These are phyloP conservation scores for Gortyna flavago DNA, from an alignment of 2,888 invertebrate species.

Conservation along the genomic window DNA sequence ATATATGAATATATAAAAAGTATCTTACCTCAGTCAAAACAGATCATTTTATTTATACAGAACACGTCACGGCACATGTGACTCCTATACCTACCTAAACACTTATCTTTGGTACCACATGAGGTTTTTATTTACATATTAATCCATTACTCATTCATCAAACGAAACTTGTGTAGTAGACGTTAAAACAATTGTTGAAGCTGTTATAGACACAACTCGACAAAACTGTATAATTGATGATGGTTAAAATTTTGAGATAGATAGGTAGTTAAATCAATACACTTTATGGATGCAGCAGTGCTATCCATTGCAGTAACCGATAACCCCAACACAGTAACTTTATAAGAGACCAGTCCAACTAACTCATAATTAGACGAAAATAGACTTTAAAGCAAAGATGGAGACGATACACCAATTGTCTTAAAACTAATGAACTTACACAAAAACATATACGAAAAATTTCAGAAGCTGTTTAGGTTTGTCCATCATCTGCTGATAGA, in stretches of 20 bases:
- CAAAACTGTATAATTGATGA: neutral
- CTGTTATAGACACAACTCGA: neutral
- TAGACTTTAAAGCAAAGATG: neutral
- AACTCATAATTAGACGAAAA: neutral
- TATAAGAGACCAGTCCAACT: neutral
- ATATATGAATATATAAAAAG: neutral
- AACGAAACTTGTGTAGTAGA: neutral
- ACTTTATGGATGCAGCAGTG: neutral
- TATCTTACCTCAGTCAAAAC: neutral
- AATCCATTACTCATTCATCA: slow-evolving; percentile 25
- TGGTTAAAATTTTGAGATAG: no score
- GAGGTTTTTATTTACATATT: slow-evolving; percentile 29
- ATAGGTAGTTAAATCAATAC: neutral
- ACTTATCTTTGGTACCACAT: slow-evolving; percentile 28
- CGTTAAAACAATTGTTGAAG: neutral
- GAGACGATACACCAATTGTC: neutral
- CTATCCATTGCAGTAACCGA: neutral
- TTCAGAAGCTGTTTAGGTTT: slow-evolving; percentile 7
- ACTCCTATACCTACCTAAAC: slow-evolving; percentile 24
- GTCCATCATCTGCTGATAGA: neutral
- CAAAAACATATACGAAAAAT: neutral
- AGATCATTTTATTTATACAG: slow-evolving; percentile 4
- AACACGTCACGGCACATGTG: slow-evolving; percentile 36
- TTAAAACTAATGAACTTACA: neutral
- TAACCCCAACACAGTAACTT: neutral